A percentile compares a stretch with the other conserved stretches of the same genome.
These are phyloP conservation scores for Ammodytes marinus DNA, from an alignment of 2,113 vertebrate species.

Conservation along the genomic window DNA sequence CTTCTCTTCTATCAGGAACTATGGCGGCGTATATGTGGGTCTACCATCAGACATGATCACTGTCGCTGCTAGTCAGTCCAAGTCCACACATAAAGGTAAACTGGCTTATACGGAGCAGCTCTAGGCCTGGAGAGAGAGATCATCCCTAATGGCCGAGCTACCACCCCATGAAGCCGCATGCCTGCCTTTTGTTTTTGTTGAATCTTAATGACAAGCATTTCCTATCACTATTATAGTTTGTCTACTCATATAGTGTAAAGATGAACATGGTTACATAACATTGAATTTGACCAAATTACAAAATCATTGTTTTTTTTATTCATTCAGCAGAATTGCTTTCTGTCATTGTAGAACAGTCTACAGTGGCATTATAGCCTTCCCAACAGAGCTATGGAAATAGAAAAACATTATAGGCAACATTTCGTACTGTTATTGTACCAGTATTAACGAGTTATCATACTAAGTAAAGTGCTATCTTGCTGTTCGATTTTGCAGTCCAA, in stretches of 20 bases:
- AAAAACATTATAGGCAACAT: not conserved
- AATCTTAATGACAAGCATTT: constrained; percentile 36
- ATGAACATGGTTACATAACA: not conserved
- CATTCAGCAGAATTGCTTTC: not conserved
- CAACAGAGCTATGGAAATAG: not conserved
- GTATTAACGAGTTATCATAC: not conserved
- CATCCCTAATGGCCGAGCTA: not conserved
- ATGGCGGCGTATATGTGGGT: constrained; percentile 95
- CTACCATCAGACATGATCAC: constrained; percentile 87
- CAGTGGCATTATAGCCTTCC: not conserved
- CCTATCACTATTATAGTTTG: not conserved
- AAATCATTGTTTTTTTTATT: too few relatives aligned
- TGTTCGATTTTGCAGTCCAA: not conserved
- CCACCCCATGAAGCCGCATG: constrained; percentile 10
- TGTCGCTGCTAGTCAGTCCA: constrained; percentile 89
- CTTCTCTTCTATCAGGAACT: constrained; percentile 86
- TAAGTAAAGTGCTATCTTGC: not conserved
- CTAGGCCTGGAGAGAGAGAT: not conserved
- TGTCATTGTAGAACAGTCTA: not conserved
- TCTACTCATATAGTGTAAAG: not conserved
- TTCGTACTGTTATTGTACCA: not conserved
- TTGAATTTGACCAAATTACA: not conserved
- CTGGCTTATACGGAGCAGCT: constrained; percentile 2
- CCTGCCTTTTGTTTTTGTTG: constrained; percentile 39
- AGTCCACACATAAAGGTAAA: constrained; percentile 90